Evolutionary conservation across 1,140 invertebrate genomes (phyloP).

Genomic region (Contarinia nasturtii): DNA sequence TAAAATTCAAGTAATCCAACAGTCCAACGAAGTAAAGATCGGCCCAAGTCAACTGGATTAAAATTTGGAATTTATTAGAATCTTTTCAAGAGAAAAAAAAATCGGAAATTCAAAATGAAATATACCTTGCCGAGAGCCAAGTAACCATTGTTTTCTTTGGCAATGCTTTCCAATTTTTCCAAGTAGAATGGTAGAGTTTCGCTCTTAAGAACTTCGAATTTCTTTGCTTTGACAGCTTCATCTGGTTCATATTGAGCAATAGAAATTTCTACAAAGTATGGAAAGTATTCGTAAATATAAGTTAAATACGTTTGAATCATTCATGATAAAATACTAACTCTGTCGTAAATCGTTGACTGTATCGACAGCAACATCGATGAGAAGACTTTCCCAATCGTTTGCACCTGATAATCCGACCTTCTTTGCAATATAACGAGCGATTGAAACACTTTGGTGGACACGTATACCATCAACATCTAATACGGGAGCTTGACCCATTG

Average conservation of each 20-base stretch:
- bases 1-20: no score
- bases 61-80: no score
- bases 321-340: constrained; percentile 15
- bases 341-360: constrained; percentile 32
- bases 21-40: no score
- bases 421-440: constrained; percentile 50
- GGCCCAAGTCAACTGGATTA: no score
- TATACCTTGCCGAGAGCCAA: constrained; percentile 31
- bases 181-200: constrained; percentile 9
- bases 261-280: background rate
- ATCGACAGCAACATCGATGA: constrained; percentile 42
- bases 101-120: background rate
- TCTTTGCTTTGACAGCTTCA: background rate
- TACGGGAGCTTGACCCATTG: constrained; percentile 55
- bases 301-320: background rate
- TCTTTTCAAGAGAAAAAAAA: no score
- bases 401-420: constrained; percentile 40
- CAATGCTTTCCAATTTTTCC: constrained; percentile 32
- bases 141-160: constrained; percentile 32
- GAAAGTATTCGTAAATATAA: background rate
- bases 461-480: constrained; percentile 49
- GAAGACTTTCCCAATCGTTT: constrained; percentile 40
- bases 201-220: background rate
- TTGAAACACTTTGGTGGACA: constrained; percentile 45
- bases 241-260: background rate